A percentile compares a stretch with the other conserved stretches of the same genome.
Evolutionary conservation across 2,888 invertebrate genomes (phyloP).

Genomic region (Clanis bilineata): DNA sequence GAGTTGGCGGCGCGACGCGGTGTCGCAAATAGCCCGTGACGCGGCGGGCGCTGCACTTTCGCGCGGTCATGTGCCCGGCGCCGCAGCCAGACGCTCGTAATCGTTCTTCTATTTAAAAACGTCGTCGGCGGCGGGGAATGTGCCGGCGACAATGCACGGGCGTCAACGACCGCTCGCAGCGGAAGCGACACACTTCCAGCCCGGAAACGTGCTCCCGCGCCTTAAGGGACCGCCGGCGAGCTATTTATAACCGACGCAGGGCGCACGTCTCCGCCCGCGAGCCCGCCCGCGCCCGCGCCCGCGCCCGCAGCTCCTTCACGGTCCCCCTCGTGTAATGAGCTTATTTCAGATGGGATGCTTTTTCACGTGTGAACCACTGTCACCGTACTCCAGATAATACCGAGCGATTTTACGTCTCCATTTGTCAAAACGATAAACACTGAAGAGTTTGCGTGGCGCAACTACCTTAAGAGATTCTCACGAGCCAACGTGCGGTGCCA

Average conservation of each 20-base stretch:
- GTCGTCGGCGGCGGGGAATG: slow-evolving; percentile 74
- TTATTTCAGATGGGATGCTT: slow-evolving; percentile 56
- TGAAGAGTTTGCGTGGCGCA: background rate
- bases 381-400: slow-evolving; percentile 1
- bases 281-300: slow-evolving; percentile 41
- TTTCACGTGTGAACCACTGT: slow-evolving; percentile 25
- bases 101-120: slow-evolving; percentile 80
- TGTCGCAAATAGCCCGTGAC: slow-evolving; percentile 79
- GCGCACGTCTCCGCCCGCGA: slow-evolving; percentile 46
- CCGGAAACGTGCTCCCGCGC: slow-evolving; percentile 78
- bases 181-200: slow-evolving; percentile 81
- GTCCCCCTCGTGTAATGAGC: slow-evolving; percentile 62
- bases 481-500: slow-evolving; percentile 1
- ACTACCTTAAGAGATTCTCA: slow-evolving; percentile 2
- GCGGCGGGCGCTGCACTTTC: slow-evolving; percentile 79
- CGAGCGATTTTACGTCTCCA: slow-evolving; percentile 13
- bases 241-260: slow-evolving; percentile 72
- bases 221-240: slow-evolving; percentile 71
- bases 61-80: slow-evolving; percentile 77
- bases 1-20: slow-evolving; percentile 32
- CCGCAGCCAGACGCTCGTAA: slow-evolving; percentile 76
- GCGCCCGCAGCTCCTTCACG: slow-evolving; percentile 47
- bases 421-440: slow-evolving; percentile 12
- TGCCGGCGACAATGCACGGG: slow-evolving; percentile 70
- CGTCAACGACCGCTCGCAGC: slow-evolving; percentile 79